Conservation (phyloP, 2,888 invertebrate species). For the Rhopalosiphum nymphaeae region DNA sequence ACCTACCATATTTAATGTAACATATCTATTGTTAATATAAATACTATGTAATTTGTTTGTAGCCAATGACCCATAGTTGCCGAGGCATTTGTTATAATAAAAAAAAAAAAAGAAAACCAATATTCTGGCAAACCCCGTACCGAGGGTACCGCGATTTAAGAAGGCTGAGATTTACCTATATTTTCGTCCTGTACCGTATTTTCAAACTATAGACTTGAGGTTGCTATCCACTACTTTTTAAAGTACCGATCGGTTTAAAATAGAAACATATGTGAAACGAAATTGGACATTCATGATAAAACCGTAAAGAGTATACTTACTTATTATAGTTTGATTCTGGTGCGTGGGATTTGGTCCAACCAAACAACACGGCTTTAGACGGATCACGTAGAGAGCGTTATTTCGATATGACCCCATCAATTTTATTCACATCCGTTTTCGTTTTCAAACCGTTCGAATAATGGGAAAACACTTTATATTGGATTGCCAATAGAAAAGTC, state of each 20-base stretch:
- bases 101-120: too few species aligned
- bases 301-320: background rate
- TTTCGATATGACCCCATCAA: slow-evolving; percentile 42
- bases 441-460: slow-evolving; percentile 24
- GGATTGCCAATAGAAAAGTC: slow-evolving; percentile 29
- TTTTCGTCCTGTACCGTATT: background rate
- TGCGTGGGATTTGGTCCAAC: background rate
- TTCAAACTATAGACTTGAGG: background rate
- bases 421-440: slow-evolving; percentile 41
- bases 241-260: background rate
- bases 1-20: too few species aligned
- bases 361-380: slow-evolving; percentile 24
- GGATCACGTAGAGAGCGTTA: slow-evolving; percentile 20
- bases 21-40: too few species aligned
- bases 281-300: background rate
- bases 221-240: background rate
- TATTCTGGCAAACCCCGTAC: background rate
- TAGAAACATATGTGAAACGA: slow-evolving; percentile 17
- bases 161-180: background rate
- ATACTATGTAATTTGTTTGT: too few species aligned
- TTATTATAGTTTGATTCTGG: background rate
- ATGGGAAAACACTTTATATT: slow-evolving; percentile 31
- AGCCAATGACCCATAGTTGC: too few species aligned
- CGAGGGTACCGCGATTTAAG: background rate
- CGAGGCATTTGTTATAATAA: too few species aligned